A percentile compares a stretch with the other conserved stretches of the same genome.
Evolutionary conservation across 2,113 vertebrate genomes (phyloP).

Genomic region (Amblyopsis rosae): DNA sequence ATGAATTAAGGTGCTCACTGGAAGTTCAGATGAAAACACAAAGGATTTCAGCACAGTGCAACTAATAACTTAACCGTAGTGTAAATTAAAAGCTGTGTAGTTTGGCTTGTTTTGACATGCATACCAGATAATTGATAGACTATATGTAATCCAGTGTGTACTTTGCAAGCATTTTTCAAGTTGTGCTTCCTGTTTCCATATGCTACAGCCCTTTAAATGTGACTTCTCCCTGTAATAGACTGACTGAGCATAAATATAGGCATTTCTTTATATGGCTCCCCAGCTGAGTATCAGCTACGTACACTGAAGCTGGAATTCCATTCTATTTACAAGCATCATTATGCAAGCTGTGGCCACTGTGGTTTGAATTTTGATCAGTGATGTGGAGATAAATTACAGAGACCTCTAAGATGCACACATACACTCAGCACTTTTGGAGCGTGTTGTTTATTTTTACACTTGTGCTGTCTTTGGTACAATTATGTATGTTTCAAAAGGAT

Average conservation of each 20-base stretch:
- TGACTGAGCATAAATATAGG: background rate
- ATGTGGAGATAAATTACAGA: slow-evolving; percentile 53
- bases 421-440: slow-evolving; percentile 19
- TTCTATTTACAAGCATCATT: slow-evolving; percentile 18
- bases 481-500: slow-evolving; percentile 18
- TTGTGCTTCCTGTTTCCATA: too few relatives aligned
- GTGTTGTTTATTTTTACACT: slow-evolving; percentile 55
- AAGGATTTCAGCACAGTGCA: too few relatives aligned
- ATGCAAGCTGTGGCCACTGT: slow-evolving; percentile 2
- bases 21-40: too few relatives aligned
- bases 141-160: too few relatives aligned
- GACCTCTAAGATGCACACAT: slow-evolving; percentile 11
- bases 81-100: too few relatives aligned
- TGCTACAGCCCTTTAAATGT: too few relatives aligned
- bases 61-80: too few relatives aligned
- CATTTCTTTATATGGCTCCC: background rate
- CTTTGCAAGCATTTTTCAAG: too few relatives aligned
- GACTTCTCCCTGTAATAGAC: too few relatives aligned
- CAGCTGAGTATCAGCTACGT: background rate
- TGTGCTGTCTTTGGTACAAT: slow-evolving; percentile 38
- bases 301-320: background rate
- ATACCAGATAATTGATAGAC: too few relatives aligned
- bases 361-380: slow-evolving; percentile 34
- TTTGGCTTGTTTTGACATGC: too few relatives aligned
- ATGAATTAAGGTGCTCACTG: too few relatives aligned